Evolutionary conservation across 2,113 vertebrate species (phyloP).

Genomic region (Bos taurus): ARS-UCD2.0 NC_037328.1:121878501-121879000

Average conservation of each 20-base stretch:
- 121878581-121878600: conserved; percentile 68
- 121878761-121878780: background rate
- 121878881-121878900: background rate
- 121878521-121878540: conserved; percentile 69
- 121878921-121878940: background rate
- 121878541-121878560: conserved; percentile 66
- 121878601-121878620: conserved; percentile 67
- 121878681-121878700: background rate
- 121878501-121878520: conserved; percentile 80
- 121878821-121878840: background rate
- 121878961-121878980: background rate
- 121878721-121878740: background rate
- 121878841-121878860: background rate
- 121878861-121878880: background rate
- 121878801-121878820: background rate
- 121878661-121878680: conserved; percentile 14
- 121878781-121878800: background rate
- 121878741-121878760: background rate
- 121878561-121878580: conserved; percentile 66
- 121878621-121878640: background rate
- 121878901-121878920: background rate
- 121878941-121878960: background rate
- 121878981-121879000: background rate
- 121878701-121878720: conserved; percentile 11
- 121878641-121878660: conserved; percentile 40